Evolutionary conservation across 1,140 invertebrate species (phyloP).

Genomic region (Bombus superbus): DNA sequence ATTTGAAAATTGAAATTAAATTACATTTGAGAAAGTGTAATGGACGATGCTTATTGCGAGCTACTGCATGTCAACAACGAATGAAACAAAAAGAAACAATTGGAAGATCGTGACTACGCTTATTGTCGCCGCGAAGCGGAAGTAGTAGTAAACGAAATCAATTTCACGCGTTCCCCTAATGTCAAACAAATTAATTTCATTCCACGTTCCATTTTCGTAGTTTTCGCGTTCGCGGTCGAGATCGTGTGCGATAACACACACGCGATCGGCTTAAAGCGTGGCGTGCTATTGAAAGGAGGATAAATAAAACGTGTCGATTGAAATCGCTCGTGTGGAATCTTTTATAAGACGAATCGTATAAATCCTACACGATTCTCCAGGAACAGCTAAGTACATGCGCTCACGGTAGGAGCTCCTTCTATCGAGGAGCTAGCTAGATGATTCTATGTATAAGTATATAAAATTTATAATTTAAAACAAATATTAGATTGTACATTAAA

Average conservation of each 20-base stretch:
- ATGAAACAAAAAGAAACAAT: not conserved
- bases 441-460: not conserved
- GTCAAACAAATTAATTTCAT: conserved; percentile 21
- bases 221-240: not conserved
- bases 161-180: conserved; percentile 20
- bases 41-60: not conserved
- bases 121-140: not conserved
- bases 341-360: not conserved
- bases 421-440: not conserved
- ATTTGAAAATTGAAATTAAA: too few species aligned
- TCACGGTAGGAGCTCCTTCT: too few species aligned
- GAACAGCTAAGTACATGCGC: not conserved
- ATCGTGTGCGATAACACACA: not conserved
- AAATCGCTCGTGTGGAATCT: not conserved
- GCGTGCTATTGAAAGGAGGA: not conserved
- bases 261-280: not conserved
- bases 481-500: not conserved
- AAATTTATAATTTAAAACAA: not conserved
- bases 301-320: conserved; percentile 21
- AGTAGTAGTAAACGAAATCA: not conserved
- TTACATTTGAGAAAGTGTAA: not conserved
- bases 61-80: not conserved
- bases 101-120: not conserved
- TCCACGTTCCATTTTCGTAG: conserved; percentile 23
- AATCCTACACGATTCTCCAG: conserved; percentile 4